These are phyloP conservation scores for Hymenochirus boettgeri DNA, from an alignment of 2,113 vertebrate species.

Conservation along the genomic window DNA sequence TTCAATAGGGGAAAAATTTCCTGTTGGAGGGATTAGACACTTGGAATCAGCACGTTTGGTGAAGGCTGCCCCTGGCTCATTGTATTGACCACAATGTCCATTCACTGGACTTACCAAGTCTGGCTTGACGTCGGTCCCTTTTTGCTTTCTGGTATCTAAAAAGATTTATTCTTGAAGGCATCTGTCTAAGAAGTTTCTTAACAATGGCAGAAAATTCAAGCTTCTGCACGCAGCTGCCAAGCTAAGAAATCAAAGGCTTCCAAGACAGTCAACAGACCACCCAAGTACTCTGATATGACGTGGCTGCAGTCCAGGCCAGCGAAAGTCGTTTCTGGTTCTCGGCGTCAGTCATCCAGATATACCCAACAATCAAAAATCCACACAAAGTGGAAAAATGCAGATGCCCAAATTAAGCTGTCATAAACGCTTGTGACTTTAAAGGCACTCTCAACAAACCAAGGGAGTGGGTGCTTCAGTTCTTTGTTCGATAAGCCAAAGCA, in stretches of 20 bases:
- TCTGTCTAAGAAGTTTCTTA: too few relatives aligned
- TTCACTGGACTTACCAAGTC: too few relatives aligned
- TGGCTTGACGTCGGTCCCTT: too few relatives aligned
- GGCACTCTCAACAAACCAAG: constrained; percentile 80
- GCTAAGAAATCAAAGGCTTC: constrained; percentile 68
- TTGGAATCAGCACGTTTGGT: too few relatives aligned
- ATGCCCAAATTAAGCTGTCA: constrained; percentile 82
- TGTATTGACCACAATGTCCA: too few relatives aligned
- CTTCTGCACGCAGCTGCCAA: constrained; percentile 69
- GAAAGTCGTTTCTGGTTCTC: constrained; percentile 79
- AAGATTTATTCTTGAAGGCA: too few relatives aligned
- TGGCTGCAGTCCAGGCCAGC: constrained; percentile 78
- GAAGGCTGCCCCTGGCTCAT: too few relatives aligned
- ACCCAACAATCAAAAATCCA: constrained; percentile 83
- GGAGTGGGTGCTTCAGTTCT: constrained; percentile 85
- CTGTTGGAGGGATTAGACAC: too few relatives aligned
- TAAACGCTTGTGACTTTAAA: constrained; percentile 70
- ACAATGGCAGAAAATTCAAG: constrained; percentile 75
- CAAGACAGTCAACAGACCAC: constrained; percentile 73
- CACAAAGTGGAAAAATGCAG: constrained; percentile 85
- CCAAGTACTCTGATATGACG: constrained; percentile 93
- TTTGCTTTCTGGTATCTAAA: too few relatives aligned
- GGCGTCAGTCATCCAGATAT: constrained; percentile 92
- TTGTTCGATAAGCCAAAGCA: constrained; percentile 80
- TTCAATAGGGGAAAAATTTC: too few relatives aligned